Percentiles rank a stretch among this genome's conserved stretches.
Conservation (phyloP, 92 coral and sea anemone species). For the Metridium senile region DNA sequence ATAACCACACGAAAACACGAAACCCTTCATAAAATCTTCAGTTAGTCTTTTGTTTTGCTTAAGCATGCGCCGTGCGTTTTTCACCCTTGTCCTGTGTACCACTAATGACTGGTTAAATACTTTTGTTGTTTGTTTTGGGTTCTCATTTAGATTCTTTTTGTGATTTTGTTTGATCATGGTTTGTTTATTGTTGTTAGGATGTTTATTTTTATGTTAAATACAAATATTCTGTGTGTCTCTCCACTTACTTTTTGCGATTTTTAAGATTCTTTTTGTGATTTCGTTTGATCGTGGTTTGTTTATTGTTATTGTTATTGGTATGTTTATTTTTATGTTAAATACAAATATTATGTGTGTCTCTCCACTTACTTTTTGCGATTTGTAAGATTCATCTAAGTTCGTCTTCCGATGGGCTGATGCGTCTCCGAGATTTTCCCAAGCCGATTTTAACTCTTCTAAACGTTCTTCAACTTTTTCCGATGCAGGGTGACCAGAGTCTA, state of each 20-base stretch:
- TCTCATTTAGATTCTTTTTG: too few relatives aligned
- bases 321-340: background rate
- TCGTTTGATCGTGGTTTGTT: too few relatives aligned
- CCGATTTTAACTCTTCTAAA: constrained; percentile 63
- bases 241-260: constrained; percentile 82
- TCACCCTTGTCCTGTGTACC: too few relatives aligned
- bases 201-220: background rate
- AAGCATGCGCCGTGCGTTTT: too few relatives aligned
- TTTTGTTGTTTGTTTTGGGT: too few relatives aligned
- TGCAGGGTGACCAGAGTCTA: constrained; percentile 91
- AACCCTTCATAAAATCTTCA: too few relatives aligned
- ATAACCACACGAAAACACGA: too few relatives aligned
- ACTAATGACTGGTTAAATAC: too few relatives aligned
- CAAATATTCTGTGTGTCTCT: background rate
- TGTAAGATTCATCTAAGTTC: constrained; percentile 68
- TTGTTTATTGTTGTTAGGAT: background rate
- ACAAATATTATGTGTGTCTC: background rate
- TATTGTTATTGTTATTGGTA: background rate
- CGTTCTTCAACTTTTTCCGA: constrained; percentile 85
- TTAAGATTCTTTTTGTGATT: too few relatives aligned
- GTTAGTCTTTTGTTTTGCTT: too few relatives aligned
- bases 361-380: constrained; percentile 80
- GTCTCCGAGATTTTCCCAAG: constrained; percentile 72
- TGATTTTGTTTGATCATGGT: too few relatives aligned
- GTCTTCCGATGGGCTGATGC: constrained; percentile 68